Evolutionary conservation across 1,140 invertebrate genomes (phyloP).

Genomic region (Ridgeia piscesae): DNA sequence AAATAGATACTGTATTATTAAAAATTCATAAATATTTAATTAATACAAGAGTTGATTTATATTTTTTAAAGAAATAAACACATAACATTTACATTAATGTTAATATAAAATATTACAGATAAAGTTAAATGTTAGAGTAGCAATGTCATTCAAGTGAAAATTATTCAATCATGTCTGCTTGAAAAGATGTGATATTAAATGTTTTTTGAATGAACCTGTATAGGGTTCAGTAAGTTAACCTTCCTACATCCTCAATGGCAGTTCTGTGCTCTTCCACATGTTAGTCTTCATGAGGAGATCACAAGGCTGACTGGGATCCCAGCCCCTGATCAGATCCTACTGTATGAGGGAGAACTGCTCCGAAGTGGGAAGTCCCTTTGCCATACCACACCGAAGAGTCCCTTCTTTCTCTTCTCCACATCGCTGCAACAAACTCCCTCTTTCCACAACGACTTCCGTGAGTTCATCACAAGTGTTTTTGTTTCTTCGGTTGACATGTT

Average conservation of each 20-base stretch:
- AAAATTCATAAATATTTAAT: no score
- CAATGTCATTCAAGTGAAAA: no score
- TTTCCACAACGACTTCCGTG: neutral
- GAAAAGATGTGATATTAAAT: no score
- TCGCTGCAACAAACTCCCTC: neutral
- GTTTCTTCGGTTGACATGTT: neutral
- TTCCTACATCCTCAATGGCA: neutral
- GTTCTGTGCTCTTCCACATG: neutral
- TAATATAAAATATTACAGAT: no score
- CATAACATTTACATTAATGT: no score
- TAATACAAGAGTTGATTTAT: no score
- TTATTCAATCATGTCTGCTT: no score
- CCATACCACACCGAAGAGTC: neutral
- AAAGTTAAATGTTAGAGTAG: no score
- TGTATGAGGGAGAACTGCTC: neutral
- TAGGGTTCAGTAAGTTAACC: no score
- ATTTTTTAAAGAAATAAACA: no score
- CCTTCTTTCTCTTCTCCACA: neutral
- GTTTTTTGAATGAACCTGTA: no score
- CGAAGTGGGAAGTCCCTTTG: neutral
- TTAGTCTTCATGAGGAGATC: neutral
- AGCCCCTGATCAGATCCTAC: neutral
- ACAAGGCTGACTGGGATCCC: neutral
- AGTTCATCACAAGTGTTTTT: neutral
- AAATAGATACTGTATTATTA: no score